These are phyloP conservation scores for Athene noctua DNA, from an alignment of 2,113 vertebrate species.

Conservation along the genomic window DNA sequence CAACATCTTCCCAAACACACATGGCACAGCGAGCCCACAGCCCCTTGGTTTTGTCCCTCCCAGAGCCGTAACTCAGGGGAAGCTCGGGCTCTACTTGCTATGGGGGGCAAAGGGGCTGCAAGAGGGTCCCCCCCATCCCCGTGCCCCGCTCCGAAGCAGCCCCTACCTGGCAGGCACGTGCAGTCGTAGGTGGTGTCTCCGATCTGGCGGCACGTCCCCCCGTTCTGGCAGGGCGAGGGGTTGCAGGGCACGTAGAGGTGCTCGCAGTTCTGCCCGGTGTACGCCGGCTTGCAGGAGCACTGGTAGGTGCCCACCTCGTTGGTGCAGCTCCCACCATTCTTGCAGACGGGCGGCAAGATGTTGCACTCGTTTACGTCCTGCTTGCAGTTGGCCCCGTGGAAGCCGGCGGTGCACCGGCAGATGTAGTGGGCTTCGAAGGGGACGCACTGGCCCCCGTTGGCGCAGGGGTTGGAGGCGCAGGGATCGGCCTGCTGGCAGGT, in stretches of 20 bases:
- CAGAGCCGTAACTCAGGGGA: fast-evolving
- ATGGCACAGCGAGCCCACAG: fast-evolving
- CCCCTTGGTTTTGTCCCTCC: background rate
- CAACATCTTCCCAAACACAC: background rate
- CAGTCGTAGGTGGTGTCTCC: slow-evolving; percentile 92
- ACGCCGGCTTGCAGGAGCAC: slow-evolving; percentile 83
- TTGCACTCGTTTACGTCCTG: slow-evolving; percentile 91
- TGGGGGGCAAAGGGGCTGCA: fast-evolving
- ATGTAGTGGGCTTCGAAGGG: slow-evolving; percentile 82
- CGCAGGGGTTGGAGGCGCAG: slow-evolving; percentile 94
- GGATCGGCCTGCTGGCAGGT: slow-evolving; percentile 90
- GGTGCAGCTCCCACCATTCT: slow-evolving; percentile 82
- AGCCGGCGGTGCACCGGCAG: slow-evolving; percentile 83
- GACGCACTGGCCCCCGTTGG: slow-evolving; percentile 87
- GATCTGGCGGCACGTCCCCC: slow-evolving; percentile 92
- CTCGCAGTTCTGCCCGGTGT: slow-evolving; percentile 87
- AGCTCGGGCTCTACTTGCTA: fast-evolving
- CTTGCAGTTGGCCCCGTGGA: slow-evolving; percentile 89
- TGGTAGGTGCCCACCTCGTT: slow-evolving; percentile 88
- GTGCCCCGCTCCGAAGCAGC: fast-evolving
- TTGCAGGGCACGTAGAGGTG: slow-evolving; percentile 90
- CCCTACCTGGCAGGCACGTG: slow-evolving; percentile 91
- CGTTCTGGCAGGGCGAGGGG: slow-evolving; percentile 93
- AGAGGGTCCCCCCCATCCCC: background rate
- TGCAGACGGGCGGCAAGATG: slow-evolving; percentile 73